phyloP scores from a whole-genome alignment of 1,140 invertebrate genomes.

The Polypedilum pembai region DNA sequence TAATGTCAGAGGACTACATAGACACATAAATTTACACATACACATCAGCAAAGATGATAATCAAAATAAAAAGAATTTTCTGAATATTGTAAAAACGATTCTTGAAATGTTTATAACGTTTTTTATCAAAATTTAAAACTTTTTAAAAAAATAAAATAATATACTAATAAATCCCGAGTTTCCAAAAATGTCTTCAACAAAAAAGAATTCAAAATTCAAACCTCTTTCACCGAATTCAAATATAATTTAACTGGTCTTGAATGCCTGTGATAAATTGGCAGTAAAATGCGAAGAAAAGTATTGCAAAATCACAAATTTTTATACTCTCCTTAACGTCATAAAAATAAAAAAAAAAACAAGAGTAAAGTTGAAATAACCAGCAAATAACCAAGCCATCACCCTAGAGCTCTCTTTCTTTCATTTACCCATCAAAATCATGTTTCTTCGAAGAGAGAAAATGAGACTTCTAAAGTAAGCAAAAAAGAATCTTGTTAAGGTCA shows the following conservation, averaged over 20 bases:
- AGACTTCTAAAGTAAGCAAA: neutral
- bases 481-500: slow-evolving; percentile 18
- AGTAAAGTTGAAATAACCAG: neutral
- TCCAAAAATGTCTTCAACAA: no score
- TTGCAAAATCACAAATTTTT: slow-evolving; percentile 14
- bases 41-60: neutral
- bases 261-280: neutral
- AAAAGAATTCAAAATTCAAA: no score
- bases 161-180: no score
- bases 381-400: neutral
- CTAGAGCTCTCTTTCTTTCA: neutral
- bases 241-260: no score
- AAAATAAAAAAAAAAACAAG: neutral
- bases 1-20: neutral
- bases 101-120: no score
- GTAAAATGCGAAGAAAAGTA: neutral
- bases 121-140: no score
- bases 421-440: slow-evolving; percentile 6
- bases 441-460: neutral
- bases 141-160: no score
- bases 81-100: no score
- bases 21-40: neutral
- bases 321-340: neutral
- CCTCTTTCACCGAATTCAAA: no score
- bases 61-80: slow-evolving; percentile 11